A percentile compares a stretch with the other conserved stretches of the same genome.
phyloP scores from a whole-genome alignment of 1,140 invertebrate species.

The Copidosoma floridanum region DNA sequence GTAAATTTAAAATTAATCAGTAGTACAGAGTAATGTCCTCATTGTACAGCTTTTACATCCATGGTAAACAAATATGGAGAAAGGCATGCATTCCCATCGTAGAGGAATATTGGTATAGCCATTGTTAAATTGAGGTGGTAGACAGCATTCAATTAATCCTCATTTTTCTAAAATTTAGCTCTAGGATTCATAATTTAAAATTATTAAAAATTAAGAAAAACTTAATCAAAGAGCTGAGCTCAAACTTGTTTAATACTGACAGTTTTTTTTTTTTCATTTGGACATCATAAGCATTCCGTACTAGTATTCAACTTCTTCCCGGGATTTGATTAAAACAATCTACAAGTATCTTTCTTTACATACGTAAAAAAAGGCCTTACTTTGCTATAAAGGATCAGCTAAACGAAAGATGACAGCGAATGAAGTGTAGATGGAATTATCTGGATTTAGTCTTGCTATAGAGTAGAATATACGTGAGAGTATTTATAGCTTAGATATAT shows the following conservation, averaged over 20 bases:
- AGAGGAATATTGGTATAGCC: too few species aligned
- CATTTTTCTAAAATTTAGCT: too few species aligned
- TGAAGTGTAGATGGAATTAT: slow-evolving; percentile 1
- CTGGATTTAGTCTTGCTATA: neutral
- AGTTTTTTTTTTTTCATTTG: neutral
- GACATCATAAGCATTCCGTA: neutral
- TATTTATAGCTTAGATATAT: neutral
- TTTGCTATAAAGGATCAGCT: slow-evolving; percentile 1
- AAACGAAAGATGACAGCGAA: slow-evolving; percentile 9
- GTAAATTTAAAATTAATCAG: too few species aligned
- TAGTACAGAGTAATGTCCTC: too few species aligned
- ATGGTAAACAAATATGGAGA: too few species aligned
- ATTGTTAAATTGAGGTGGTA: too few species aligned
- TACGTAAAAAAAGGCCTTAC: neutral
- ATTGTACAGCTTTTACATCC: too few species aligned
- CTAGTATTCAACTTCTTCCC: neutral
- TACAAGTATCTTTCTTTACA: neutral
- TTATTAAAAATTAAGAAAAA: too few species aligned
- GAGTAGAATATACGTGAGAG: neutral
- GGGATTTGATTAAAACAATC: neutral
- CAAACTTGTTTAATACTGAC: neutral
- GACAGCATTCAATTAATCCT: too few species aligned
- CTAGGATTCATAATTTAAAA: too few species aligned
- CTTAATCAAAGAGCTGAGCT: too few species aligned
- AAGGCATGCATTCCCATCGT: too few species aligned